Evolutionary conservation across 2,113 vertebrate genomes (phyloP).

Genomic region (Mesitornis unicolor): DNA sequence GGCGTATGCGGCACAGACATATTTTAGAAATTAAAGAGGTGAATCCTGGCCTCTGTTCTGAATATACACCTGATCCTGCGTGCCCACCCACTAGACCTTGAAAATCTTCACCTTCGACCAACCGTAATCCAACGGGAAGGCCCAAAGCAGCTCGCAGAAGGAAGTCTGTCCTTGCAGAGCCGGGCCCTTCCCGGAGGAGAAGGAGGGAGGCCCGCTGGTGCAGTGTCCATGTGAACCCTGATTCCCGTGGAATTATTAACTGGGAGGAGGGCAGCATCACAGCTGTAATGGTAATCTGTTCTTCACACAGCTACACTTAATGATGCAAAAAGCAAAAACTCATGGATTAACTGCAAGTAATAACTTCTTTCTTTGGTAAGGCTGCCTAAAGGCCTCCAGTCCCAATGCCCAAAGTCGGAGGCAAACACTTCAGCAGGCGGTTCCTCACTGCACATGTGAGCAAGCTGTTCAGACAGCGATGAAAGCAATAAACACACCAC

Average conservation of each 20-base stretch:
- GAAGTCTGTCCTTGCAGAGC: not conserved
- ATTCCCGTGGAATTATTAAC: not conserved
- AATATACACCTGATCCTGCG: not conserved
- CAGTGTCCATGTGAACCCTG: not conserved
- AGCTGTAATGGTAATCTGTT: not conserved
- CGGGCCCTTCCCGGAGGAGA: not conserved
- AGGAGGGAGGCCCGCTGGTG: not conserved
- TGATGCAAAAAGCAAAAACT: not conserved
- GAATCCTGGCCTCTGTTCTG: not conserved
- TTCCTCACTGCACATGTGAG: not conserved
- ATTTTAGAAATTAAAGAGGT: not conserved
- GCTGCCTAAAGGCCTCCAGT: not conserved
- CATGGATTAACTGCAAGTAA: not conserved
- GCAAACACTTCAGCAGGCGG: not conserved
- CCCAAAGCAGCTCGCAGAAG: not conserved
- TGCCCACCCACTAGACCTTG: not conserved
- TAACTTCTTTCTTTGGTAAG: not conserved
- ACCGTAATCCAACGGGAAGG: rapidly evolving
- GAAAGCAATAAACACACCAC: not conserved
- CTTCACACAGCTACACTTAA: not conserved
- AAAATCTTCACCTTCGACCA: not conserved
- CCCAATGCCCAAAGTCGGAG: not conserved
- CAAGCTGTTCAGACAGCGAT: not conserved
- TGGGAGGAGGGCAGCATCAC: not conserved
- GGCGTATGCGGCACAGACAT: rapidly evolving